Conservation (phyloP, 37 sponge, comb jelly and placozoan species). For the Mnemiopsis leidyi region DNA sequence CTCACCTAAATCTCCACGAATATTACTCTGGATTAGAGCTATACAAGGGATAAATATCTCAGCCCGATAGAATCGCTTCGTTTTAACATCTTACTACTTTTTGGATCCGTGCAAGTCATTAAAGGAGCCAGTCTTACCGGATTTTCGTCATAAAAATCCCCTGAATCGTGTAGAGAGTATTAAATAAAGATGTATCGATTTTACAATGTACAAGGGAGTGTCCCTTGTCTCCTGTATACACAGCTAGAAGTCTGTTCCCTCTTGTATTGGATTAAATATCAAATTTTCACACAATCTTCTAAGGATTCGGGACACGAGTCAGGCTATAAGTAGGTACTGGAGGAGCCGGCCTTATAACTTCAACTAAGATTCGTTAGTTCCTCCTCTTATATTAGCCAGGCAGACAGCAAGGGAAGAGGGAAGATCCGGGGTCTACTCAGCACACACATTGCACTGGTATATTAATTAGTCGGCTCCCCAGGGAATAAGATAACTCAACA, state of each 20-base stretch:
- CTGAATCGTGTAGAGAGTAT: no score
- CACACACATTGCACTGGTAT: constrained; percentile 4
- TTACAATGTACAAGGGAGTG: neutral
- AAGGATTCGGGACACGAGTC: neutral
- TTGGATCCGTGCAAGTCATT: no score
- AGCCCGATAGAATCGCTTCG: no score
- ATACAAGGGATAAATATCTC: neutral
- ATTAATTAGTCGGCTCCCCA: constrained; percentile 17
- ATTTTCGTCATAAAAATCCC: no score
- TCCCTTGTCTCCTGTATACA: neutral
- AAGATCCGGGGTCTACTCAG: neutral
- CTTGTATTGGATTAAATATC: neutral
- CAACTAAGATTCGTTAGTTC: neutral
- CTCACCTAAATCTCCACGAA: neutral
- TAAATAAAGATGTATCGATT: no score
- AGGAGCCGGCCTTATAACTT: neutral
- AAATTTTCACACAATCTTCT: neutral
- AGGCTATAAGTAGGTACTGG: neutral
- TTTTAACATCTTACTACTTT: no score
- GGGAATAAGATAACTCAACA: neutral
- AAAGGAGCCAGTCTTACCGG: no score
- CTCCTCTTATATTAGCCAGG: neutral
- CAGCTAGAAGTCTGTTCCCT: neutral
- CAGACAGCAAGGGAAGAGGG: neutral
- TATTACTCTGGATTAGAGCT: neutral